Conservation (phyloP, 2,797 vertebrate species). For the Adelosebastes latens region DNA sequence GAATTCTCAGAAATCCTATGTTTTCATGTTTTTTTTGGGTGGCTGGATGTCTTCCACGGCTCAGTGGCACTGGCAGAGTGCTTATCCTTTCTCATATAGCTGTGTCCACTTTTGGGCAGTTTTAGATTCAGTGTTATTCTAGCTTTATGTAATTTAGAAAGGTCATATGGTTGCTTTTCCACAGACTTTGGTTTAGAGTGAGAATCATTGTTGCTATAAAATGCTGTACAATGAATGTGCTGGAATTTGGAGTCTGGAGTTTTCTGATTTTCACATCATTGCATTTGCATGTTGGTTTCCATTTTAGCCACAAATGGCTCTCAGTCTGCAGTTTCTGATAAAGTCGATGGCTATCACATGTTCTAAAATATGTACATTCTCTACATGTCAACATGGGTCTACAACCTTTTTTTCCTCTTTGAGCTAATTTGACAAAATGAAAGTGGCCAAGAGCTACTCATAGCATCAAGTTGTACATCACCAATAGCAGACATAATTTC, state of each 20-base stretch:
- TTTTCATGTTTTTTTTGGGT: slow-evolving; percentile 23
- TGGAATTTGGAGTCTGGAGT: neutral
- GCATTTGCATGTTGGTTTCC: neutral
- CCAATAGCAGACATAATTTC: too few species aligned
- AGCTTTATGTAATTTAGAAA: slow-evolving; percentile 14
- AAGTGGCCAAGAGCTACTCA: too few species aligned
- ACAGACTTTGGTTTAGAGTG: neutral
- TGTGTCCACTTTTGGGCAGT: slow-evolving; percentile 8
- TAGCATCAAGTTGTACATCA: too few species aligned
- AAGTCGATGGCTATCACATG: neutral
- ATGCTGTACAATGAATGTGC: neutral
- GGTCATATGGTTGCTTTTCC: slow-evolving; percentile 14
- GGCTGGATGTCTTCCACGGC: slow-evolving; percentile 31
- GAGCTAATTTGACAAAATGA: too few species aligned
- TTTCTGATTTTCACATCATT: neutral
- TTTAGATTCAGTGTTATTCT: slow-evolving; percentile 37
- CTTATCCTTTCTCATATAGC: slow-evolving; percentile 45
- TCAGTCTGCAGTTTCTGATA: neutral
- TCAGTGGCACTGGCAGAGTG: slow-evolving; percentile 45
- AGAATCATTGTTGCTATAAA: neutral
- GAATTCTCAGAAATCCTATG: slow-evolving; percentile 55
- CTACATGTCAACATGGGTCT: neutral
- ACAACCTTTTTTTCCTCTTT: neutral
- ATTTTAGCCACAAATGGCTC: neutral
- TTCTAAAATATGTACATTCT: neutral